These are phyloP conservation scores for Brachionus koreanus DNA, from an alignment of 1,140 invertebrate genomes.

Conservation along the genomic window DNA sequence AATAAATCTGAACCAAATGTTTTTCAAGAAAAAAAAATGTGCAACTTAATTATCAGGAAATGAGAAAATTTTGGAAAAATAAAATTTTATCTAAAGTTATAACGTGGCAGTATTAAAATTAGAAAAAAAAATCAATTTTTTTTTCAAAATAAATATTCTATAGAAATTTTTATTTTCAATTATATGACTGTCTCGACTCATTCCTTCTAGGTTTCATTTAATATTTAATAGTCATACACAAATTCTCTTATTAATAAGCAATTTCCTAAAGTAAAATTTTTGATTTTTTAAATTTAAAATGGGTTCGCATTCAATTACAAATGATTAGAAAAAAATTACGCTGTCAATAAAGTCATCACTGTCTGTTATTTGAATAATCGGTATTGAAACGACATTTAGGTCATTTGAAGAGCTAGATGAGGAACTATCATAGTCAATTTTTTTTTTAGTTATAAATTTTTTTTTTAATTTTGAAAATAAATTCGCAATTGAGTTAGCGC, in stretches of 20 bases:
- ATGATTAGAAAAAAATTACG: neutral
- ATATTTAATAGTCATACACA: no score
- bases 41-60: neutral
- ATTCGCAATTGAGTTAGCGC: neutral
- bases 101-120: neutral
- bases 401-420: neutral
- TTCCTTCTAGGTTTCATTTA: no score
- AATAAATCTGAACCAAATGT: neutral
- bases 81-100: neutral
- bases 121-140: neutral
- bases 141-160: neutral
- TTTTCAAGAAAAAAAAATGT: neutral
- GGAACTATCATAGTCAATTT: neutral
- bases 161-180: no score
- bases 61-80: neutral
- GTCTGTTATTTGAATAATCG: constrained; percentile 1
- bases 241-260: no score
- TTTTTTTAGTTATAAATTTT: constrained; percentile 3
- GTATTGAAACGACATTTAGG: neutral
- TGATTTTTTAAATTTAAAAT: neutral
- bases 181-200: no score
- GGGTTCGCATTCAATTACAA: neutral
- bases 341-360: neutral
- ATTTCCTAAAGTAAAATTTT: neutral
- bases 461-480: constrained; percentile 8